Percentiles rank a stretch among this genome's conserved stretches.
Evolutionary conservation across 2,888 invertebrate genomes (phyloP).

Genomic region (Elmis aenea): DNA sequence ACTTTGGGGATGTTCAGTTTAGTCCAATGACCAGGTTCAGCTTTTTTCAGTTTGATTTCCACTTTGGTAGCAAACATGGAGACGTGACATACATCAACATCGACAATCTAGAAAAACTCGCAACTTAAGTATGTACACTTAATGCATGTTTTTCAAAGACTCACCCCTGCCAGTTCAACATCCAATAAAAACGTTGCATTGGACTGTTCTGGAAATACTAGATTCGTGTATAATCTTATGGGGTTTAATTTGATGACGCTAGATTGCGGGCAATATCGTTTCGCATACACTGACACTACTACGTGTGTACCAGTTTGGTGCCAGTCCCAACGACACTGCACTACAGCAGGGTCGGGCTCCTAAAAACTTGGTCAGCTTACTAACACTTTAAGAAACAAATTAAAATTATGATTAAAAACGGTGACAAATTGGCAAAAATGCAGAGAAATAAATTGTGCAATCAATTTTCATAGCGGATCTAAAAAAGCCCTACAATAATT

Average conservation of each 20-base stretch:
- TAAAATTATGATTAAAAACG: constrained; percentile 1
- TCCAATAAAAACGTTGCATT: constrained; percentile 69
- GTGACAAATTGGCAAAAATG: too few relatives aligned
- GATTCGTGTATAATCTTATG: constrained; percentile 66
- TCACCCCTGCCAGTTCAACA: constrained; percentile 77
- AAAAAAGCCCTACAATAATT: too few relatives aligned
- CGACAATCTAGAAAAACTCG: constrained; percentile 62
- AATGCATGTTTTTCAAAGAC: constrained; percentile 29
- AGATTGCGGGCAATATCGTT: constrained; percentile 75
- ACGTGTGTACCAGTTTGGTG: constrained; percentile 87
- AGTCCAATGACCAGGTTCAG: constrained; percentile 77
- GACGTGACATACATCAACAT: constrained; percentile 64
- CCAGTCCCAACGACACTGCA: constrained; percentile 85
- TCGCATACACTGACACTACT: constrained; percentile 85
- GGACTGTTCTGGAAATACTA: constrained; percentile 73
- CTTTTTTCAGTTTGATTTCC: constrained; percentile 86
- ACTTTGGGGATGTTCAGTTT: constrained; percentile 62
- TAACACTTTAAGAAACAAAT: background rate
- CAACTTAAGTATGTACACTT: constrained; percentile 6
- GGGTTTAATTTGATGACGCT: constrained; percentile 80
- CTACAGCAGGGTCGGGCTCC: constrained; percentile 38
- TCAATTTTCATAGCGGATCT: constrained; percentile 49
- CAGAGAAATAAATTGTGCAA: too few relatives aligned
- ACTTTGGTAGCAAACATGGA: constrained; percentile 85
- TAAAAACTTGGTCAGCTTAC: constrained; percentile 2